A percentile compares a stretch with the other conserved stretches of the same genome.
Conservation (phyloP, 2,113 vertebrate species). For the Pomatorhinus ruficollis region DNA sequence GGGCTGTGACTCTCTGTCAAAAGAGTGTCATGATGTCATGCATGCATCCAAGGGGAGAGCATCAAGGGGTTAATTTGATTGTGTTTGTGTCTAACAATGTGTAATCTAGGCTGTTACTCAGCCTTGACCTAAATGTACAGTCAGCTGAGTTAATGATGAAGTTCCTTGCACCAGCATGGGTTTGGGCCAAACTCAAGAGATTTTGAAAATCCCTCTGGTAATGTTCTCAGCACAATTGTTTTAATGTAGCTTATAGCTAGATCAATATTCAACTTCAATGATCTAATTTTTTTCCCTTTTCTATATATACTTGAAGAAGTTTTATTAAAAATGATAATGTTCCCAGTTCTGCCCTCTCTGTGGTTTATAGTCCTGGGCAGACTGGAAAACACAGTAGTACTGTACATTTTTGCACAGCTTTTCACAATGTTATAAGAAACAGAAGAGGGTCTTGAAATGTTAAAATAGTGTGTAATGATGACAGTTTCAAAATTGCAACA, state of each 20-base stretch:
- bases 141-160: neutral
- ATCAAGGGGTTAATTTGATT: neutral
- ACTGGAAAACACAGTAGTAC: neutral
- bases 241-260: neutral
- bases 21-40: neutral
- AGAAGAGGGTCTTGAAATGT: neutral
- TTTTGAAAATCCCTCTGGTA: neutral
- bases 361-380: neutral
- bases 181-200: neutral
- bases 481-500: neutral
- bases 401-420: neutral
- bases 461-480: neutral
- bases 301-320: neutral
- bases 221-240: neutral
- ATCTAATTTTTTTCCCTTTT: neutral
- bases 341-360: neutral
- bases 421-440: neutral
- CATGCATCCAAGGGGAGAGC: neutral
- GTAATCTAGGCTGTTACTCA: neutral
- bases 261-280: neutral
- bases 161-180: neutral
- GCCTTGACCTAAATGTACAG: neutral
- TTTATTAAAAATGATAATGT: neutral
- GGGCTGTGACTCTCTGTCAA: neutral
- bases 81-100: neutral